A percentile compares a stretch with the other conserved stretches of the same genome.
These are phyloP conservation scores for Ladona fulva DNA, from an alignment of 1,140 invertebrate species.

Conservation along the genomic window DNA sequence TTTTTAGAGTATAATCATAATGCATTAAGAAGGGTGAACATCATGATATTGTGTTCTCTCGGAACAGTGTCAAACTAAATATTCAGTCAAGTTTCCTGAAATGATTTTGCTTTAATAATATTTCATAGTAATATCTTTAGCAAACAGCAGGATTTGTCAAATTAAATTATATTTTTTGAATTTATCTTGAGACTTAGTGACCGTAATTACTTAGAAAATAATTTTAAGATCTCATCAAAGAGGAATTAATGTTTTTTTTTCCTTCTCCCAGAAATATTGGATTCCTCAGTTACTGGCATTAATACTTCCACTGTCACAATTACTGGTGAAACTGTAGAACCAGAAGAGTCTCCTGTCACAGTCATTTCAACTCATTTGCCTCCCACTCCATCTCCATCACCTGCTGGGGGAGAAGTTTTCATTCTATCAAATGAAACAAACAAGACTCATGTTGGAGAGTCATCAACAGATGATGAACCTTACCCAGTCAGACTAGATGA, in stretches of 20 bases:
- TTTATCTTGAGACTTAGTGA: too few species aligned
- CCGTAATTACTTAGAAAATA: too few species aligned
- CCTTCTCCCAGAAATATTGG: constrained; percentile 11
- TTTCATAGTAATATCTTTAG: too few species aligned
- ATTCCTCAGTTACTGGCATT: constrained; percentile 25
- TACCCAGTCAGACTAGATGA: constrained; percentile 66
- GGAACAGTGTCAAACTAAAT: too few species aligned
- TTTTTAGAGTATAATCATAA: too few species aligned
- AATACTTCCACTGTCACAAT: constrained; percentile 51
- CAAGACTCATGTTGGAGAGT: constrained; percentile 54
- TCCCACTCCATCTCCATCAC: neutral
- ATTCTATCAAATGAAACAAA: constrained; percentile 67
- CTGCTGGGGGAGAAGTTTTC: constrained; percentile 49
- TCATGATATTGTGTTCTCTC: too few species aligned
- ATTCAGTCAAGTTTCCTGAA: too few species aligned
- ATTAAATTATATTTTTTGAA: too few species aligned
- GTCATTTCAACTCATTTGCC: neutral
- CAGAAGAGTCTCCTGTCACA: neutral
- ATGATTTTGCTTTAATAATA: too few species aligned
- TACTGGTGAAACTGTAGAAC: constrained; percentile 33
- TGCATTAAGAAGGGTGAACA: too few species aligned
- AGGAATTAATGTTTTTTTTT: neutral
- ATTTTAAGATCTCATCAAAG: neutral
- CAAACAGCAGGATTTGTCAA: too few species aligned
- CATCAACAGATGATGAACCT: constrained; percentile 60